Conservation (phyloP, 1,140 invertebrate genomes). For the Aphaenogaster rudis region DNA sequence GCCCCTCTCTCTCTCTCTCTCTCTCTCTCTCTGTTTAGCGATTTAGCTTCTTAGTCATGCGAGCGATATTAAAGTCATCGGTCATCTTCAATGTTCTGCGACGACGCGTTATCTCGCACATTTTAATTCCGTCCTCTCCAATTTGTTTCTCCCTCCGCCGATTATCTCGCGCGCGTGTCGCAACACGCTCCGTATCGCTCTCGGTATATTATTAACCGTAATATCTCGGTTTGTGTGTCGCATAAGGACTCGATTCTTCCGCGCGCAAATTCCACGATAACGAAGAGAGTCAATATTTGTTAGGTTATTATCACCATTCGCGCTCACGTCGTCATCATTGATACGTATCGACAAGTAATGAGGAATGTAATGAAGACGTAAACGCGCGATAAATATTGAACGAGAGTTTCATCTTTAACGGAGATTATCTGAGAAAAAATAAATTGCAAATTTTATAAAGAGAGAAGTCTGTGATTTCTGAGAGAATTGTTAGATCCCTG, state of each 20-base stretch:
- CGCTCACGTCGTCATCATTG: not conserved
- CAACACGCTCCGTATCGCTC: conserved; percentile 52
- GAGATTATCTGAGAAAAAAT: not conserved
- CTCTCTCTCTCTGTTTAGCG: not conserved
- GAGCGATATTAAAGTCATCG: conserved; percentile 58
- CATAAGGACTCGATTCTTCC: conserved; percentile 49
- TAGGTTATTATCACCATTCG: conserved; percentile 27
- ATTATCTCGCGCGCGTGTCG: conserved; percentile 56
- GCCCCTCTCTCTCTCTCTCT: not conserved
- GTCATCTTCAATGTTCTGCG: conserved; percentile 50
- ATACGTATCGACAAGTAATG: not conserved
- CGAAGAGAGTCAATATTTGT: conserved; percentile 52
- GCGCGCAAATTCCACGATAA: conserved; percentile 58
- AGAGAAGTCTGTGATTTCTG: not conserved
- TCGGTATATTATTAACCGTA: conserved; percentile 46
- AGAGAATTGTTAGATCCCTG: not conserved
- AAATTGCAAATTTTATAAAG: not conserved
- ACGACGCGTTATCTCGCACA: conserved; percentile 48
- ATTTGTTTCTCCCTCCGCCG: conserved; percentile 57
- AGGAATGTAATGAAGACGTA: conserved; percentile 2
- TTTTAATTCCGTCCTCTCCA: conserved; percentile 64
- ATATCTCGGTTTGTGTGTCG: conserved; percentile 61
- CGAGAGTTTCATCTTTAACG: not conserved
- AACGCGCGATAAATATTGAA: not conserved
- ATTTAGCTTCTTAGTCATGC: conserved; percentile 60